A percentile compares a stretch with the other conserved stretches of the same genome.
phyloP scores from a whole-genome alignment of 2,113 vertebrate genomes.

The Dissostichus mawsoni region DNA sequence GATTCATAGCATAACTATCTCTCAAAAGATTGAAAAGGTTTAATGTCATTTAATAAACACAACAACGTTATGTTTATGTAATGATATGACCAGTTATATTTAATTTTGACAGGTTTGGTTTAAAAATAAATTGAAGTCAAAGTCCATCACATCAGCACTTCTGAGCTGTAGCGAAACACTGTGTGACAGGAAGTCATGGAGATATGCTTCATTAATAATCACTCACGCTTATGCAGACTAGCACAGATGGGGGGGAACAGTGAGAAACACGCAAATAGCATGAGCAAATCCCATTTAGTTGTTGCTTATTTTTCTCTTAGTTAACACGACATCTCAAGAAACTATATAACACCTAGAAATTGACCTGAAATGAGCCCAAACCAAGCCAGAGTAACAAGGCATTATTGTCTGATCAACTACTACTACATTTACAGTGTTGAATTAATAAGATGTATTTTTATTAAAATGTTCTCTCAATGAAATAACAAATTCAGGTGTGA shows the following conservation, averaged over 20 bases:
- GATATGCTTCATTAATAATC: conserved; percentile 70
- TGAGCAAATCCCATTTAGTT: conserved; percentile 2
- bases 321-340: not conserved
- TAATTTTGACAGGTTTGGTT: conserved; percentile 46
- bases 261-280: conserved; percentile 1
- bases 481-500: not conserved
- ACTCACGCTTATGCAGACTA: conserved; percentile 5
- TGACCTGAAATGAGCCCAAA: not conserved
- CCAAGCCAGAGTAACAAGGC: not conserved
- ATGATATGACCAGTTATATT: conserved; percentile 7
- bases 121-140: conserved; percentile 59
- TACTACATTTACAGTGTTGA: not conserved
- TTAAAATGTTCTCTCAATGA: too few relatives aligned
- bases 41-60: too few relatives aligned
- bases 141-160: conserved; percentile 76
- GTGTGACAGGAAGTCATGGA: conserved; percentile 70
- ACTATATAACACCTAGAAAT: not conserved
- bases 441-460: too few relatives aligned
- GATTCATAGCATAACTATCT: too few relatives aligned
- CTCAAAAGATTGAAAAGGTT: too few relatives aligned
- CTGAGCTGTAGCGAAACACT: conserved; percentile 38
- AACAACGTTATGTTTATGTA: too few relatives aligned
- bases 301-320: not conserved
- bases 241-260: conserved; percentile 38
- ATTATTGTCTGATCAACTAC: not conserved